Conservation (phyloP, 2,797 vertebrate genomes). For the Saguinus oedipus region DNA sequence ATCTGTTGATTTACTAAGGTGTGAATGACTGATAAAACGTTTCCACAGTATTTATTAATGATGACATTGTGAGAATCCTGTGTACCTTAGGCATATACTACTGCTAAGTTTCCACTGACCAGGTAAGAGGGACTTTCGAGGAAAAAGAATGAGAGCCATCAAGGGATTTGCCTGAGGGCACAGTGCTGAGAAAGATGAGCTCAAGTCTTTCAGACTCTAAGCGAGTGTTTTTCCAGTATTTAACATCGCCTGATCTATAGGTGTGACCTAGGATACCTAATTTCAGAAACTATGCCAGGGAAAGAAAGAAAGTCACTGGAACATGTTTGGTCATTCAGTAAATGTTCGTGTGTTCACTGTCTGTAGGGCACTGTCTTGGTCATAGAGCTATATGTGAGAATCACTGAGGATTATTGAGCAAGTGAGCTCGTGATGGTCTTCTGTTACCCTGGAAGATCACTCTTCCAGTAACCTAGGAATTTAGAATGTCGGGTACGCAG, state of each 20-base stretch:
- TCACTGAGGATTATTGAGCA: not conserved
- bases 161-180: not conserved
- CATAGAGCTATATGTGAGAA: not conserved
- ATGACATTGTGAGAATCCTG: not conserved
- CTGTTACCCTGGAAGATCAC: not conserved
- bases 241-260: not conserved
- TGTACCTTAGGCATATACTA: not conserved
- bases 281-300: not conserved
- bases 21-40: not conserved
- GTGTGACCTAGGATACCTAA: not conserved
- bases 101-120: not conserved
- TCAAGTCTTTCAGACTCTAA: not conserved
- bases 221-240: not conserved
- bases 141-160: not conserved
- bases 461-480: not conserved
- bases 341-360: fast-evolving
- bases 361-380: not conserved
- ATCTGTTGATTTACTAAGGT: not conserved
- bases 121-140: not conserved
- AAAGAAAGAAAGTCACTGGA: not conserved
- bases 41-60: not conserved
- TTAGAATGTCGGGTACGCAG: not conserved
- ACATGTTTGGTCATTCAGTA: not conserved
- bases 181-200: not conserved
- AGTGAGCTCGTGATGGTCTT: not conserved